These are phyloP conservation scores for Nipponacmea schrenckii DNA, from an alignment of 2,888 invertebrate genomes.

Conservation along the genomic window DNA sequence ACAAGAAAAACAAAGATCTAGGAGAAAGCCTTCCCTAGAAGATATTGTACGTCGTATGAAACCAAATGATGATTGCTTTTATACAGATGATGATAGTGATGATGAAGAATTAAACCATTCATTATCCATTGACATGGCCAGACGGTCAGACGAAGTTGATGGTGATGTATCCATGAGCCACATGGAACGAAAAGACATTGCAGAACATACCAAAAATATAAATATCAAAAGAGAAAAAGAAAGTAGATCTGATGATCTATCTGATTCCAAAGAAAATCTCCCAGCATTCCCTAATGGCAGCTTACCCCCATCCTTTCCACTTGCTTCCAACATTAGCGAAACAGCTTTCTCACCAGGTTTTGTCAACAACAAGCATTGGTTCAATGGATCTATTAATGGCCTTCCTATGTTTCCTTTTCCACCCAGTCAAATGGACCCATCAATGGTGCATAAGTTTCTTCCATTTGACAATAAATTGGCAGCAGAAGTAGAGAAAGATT, in stretches of 20 bases:
- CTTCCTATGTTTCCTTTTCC: constrained; percentile 54
- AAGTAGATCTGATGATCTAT: not conserved
- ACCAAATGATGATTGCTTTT: constrained; percentile 45
- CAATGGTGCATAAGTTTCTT: constrained; percentile 50
- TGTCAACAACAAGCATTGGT: constrained; percentile 47
- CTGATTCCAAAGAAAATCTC: constrained; percentile 28
- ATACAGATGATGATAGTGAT: constrained; percentile 49
- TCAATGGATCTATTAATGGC: constrained; percentile 48
- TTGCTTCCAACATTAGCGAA: constrained; percentile 42
- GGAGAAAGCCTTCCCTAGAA: constrained; percentile 57
- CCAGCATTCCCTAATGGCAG: constrained; percentile 34
- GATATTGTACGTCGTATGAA: constrained; percentile 56
- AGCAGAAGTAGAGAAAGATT: constrained; percentile 53
- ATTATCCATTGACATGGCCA: constrained; percentile 33
- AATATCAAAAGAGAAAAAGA: constrained; percentile 9
- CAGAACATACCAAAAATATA: constrained; percentile 22
- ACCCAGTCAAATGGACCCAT: constrained; percentile 48
- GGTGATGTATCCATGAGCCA: constrained; percentile 33
- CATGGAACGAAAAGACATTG: constrained; percentile 18
- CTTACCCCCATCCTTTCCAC: constrained; percentile 29
- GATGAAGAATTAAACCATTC: constrained; percentile 34
- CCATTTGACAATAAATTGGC: constrained; percentile 54
- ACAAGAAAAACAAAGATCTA: constrained; percentile 37
- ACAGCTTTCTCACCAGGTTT: constrained; percentile 42
- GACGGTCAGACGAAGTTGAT: constrained; percentile 44